A percentile compares a stretch with the other conserved stretches of the same genome.
These are phyloP conservation scores for Dimorphilus gyrociliatus DNA, from an alignment of 2,888 invertebrate genomes.

Conservation along the genomic window DNA sequence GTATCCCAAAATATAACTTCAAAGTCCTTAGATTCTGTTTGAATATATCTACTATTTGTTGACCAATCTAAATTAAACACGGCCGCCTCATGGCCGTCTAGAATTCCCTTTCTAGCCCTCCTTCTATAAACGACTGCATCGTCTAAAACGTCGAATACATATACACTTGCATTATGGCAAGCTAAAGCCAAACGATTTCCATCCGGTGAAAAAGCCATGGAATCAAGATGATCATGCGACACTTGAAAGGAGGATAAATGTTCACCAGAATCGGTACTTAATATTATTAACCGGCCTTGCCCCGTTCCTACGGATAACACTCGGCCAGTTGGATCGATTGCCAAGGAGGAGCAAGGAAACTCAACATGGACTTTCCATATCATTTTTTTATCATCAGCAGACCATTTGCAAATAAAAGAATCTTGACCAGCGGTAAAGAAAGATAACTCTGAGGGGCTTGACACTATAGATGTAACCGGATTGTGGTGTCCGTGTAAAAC, in stretches of 20 bases:
- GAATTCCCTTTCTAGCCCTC: conserved; percentile 18
- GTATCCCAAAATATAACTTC: conserved; percentile 74
- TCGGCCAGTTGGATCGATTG: conserved; percentile 71
- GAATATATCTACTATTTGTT: conserved; percentile 66
- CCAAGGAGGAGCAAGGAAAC: conserved; percentile 63
- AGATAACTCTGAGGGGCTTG: conserved; percentile 66
- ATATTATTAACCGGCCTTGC: conserved; percentile 67
- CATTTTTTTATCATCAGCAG: conserved; percentile 54
- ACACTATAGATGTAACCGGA: conserved; percentile 68
- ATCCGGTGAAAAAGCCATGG: conserved; percentile 70
- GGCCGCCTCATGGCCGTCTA: conserved; percentile 28
- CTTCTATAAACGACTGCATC: conserved; percentile 62
- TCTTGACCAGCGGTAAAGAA: conserved; percentile 83
- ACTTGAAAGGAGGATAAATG: conserved; percentile 68
- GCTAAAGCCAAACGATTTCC: conserved; percentile 74
- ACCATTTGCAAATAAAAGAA: conserved; percentile 74
- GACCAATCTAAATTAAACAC: conserved; percentile 79
- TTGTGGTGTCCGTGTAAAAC: conserved; percentile 66
- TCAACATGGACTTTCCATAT: conserved; percentile 66
- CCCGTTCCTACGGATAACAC: conserved; percentile 73
- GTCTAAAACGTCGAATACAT: conserved; percentile 64
- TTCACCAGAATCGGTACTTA: conserved; percentile 69
- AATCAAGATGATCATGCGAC: conserved; percentile 68
- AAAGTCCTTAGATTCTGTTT: conserved; percentile 74
- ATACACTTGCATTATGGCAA: conserved; percentile 70